Percentiles rank a stretch among this genome's conserved stretches.
Conservation (phyloP, 2,113 vertebrate genomes). For the Himantopus leucocephalus region DNA sequence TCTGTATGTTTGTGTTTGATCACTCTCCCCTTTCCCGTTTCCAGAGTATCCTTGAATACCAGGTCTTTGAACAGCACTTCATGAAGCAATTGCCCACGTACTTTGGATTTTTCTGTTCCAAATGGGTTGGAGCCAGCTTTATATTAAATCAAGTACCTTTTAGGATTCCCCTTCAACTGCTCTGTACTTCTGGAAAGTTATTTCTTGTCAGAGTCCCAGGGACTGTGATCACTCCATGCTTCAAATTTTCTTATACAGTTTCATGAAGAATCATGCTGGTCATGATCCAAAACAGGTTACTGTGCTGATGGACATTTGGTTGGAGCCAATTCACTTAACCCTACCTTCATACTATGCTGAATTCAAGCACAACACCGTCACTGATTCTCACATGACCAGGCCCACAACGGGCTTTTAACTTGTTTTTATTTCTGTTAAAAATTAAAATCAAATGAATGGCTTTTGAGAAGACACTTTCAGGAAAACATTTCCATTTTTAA, state of each 20-base stretch:
- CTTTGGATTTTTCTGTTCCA: not conserved
- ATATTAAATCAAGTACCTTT: not conserved
- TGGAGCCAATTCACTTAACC: not conserved
- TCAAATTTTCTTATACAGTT: not conserved
- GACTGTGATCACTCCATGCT: not conserved
- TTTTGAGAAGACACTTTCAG: not conserved
- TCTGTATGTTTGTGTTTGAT: not conserved
- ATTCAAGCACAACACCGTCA: not conserved
- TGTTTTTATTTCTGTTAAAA: not conserved
- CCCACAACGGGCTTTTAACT: not conserved
- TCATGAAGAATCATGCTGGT: not conserved
- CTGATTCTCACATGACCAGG: not conserved
- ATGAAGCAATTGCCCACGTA: not conserved
- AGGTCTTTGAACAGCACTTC: not conserved
- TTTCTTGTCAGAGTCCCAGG: not conserved
- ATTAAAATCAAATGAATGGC: not conserved
- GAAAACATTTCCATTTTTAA: conserved; percentile 11
- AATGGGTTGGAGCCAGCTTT: not conserved
- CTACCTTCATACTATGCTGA: not conserved
- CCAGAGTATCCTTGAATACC: not conserved
- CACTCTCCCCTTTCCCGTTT: not conserved
- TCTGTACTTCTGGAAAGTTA: not conserved
- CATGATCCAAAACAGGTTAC: not conserved
- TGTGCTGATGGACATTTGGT: not conserved
- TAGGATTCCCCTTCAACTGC: not conserved